Percentiles rank a stretch among this genome's conserved stretches.
These are phyloP conservation scores for Oncorhynchus mykiss DNA, from an alignment of 2,113 vertebrate species.

Conservation along the genomic window DNA sequence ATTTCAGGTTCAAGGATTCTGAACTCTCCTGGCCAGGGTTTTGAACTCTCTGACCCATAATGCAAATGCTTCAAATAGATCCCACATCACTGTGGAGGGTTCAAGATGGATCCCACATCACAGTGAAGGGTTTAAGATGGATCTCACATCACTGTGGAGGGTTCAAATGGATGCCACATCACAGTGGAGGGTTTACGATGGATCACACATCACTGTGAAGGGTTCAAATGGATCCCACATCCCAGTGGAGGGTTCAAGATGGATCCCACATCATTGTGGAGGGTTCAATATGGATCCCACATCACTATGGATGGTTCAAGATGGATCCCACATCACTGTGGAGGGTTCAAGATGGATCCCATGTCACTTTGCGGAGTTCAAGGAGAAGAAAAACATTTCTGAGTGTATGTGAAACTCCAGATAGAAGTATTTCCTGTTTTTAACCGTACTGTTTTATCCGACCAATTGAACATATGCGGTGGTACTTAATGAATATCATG, in stretches of 20 bases:
- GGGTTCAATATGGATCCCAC: conserved; percentile 16
- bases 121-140: conserved; percentile 2
- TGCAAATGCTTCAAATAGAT: conserved; percentile 63
- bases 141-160: conserved; percentile 49
- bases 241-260: too few species aligned
- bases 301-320: neutral
- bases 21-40: conserved; percentile 51
- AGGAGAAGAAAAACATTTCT: neutral
- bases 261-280: conserved; percentile 35
- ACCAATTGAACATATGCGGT: too few species aligned
- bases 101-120: conserved; percentile 2
- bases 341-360: conserved; percentile 25
- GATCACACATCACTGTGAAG: conserved; percentile 46
- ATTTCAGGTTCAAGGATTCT: conserved; percentile 64
- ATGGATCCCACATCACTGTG: conserved; percentile 46
- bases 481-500: too few species aligned
- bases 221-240: too few species aligned
- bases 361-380: neutral
- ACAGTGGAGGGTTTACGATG: conserved; percentile 1
- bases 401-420: neutral
- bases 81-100: conserved; percentile 46
- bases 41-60: conserved; percentile 36
- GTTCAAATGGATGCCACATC: conserved; percentile 5
- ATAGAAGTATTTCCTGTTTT: neutral
- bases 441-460: neutral